Percentiles rank a stretch among this genome's conserved stretches.
Conservation (phyloP, 2,888 invertebrate species). For the Cerastis leucographa region DNA sequence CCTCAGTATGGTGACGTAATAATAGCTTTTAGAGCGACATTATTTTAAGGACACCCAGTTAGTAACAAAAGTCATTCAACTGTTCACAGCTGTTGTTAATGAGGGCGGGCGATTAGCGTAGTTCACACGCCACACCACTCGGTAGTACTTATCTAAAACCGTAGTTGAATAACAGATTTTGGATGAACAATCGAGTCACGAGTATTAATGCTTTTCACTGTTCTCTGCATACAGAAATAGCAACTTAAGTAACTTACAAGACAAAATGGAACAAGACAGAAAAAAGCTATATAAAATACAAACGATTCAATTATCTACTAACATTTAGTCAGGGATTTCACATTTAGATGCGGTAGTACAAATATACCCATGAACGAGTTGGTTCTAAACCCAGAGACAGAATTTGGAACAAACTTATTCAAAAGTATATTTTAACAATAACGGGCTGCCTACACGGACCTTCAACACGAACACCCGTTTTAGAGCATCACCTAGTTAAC, state of each 20-base stretch:
- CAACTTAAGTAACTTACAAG: conserved; percentile 14
- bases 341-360: conserved; percentile 17
- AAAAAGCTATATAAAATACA: conserved; percentile 31
- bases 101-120: conserved; percentile 29
- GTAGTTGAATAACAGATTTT: conserved; percentile 29
- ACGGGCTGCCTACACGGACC: conserved; percentile 31
- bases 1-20: conserved; percentile 50
- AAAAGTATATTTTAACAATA: conserved; percentile 32
- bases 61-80: conserved; percentile 70
- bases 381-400: conserved; percentile 8
- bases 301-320: conserved; percentile 16
- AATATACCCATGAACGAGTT: conserved; percentile 15
- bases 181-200: conserved; percentile 32
- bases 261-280: conserved; percentile 24
- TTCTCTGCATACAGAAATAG: conserved; percentile 21
- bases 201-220: conserved; percentile 35
- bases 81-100: conserved; percentile 45
- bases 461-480: conserved; percentile 12
- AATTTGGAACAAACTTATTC: conserved; percentile 23
- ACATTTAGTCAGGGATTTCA: conserved; percentile 16
- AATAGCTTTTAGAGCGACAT: conserved; percentile 31
- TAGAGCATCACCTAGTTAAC: conserved; percentile 21
- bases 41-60: conserved; percentile 36
- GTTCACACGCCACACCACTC: conserved; percentile 25
- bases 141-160: conserved; percentile 17